phyloP scores from a whole-genome alignment of 2,888 invertebrate species.

The Acleris holmiana region DNA sequence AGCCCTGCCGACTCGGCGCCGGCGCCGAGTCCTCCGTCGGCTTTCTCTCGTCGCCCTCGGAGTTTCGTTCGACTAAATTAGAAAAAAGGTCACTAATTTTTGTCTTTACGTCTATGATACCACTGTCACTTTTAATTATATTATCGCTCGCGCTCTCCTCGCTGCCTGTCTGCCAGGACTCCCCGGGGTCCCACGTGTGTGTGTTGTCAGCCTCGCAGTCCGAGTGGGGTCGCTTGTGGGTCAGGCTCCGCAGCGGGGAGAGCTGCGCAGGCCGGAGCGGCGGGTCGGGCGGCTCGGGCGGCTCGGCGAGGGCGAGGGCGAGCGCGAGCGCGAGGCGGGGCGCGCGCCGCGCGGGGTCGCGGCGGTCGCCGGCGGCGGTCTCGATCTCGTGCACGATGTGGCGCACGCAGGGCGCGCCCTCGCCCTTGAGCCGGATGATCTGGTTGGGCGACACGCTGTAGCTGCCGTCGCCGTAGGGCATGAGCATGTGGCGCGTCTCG shows the following conservation, averaged over 20 bases:
- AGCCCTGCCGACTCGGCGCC: constrained; percentile 86
- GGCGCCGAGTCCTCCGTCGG: constrained; percentile 56
- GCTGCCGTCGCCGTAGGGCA: constrained; percentile 93
- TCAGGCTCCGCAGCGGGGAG: constrained; percentile 61
- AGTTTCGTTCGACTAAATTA: constrained; percentile 88
- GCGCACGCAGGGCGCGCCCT: constrained; percentile 86
- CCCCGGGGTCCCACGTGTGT: constrained; percentile 89
- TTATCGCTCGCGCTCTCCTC: constrained; percentile 66
- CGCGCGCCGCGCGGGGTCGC: constrained; percentile 57
- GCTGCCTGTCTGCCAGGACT: constrained; percentile 57
- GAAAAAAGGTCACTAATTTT: constrained; percentile 87
- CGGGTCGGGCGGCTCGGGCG: constrained; percentile 37
- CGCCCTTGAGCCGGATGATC: constrained; percentile 91
- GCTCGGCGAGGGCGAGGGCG: constrained; percentile 44
- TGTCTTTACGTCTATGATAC: constrained; percentile 73
- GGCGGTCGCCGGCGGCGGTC: constrained; percentile 68
- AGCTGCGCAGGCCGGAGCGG: constrained; percentile 48
- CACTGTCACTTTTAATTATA: constrained; percentile 82
- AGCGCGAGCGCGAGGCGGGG: constrained; percentile 53
- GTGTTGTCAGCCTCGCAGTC: constrained; percentile 77
- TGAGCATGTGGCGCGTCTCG: constrained; percentile 90
- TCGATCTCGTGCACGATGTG: constrained; percentile 90
- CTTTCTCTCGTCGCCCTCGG: constrained; percentile 81
- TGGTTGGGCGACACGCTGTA: constrained; percentile 96
- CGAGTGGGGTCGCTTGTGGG: constrained; percentile 59